Conservation (phyloP, 1,140 invertebrate genomes). For the Lepidurus packardi region DNA sequence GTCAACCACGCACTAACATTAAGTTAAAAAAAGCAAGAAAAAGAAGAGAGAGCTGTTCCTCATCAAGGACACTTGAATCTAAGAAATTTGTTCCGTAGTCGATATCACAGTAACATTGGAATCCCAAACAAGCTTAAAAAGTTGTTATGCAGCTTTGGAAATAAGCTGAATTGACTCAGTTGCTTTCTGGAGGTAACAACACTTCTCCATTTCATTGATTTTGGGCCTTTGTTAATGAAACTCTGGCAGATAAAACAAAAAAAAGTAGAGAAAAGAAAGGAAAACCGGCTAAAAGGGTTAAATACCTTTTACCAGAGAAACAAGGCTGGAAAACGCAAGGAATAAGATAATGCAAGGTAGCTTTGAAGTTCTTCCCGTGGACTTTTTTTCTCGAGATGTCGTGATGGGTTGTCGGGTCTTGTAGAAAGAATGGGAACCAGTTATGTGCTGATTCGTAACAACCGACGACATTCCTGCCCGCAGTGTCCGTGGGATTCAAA, state of each 20-base stretch:
- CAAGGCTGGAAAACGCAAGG: background rate
- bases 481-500: background rate
- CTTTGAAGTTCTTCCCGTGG: background rate
- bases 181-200: background rate
- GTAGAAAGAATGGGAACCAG: background rate
- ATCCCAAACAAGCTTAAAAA: background rate
- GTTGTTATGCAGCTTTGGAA: background rate
- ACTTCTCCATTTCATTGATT: background rate
- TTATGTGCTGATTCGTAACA: constrained; percentile 5
- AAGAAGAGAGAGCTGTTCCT: constrained; percentile 5
- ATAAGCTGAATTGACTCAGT: background rate
- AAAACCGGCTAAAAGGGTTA: background rate
- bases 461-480: background rate
- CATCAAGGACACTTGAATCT: background rate
- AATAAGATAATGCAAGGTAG: background rate
- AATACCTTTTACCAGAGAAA: background rate
- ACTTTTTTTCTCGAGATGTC: background rate
- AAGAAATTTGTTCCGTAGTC: too few relatives aligned
- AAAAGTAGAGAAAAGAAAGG: background rate
- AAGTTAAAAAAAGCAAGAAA: background rate
- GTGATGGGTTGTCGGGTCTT: background rate
- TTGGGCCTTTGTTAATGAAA: constrained; percentile 15
- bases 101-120: background rate
- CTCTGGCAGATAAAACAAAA: background rate
- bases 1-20: background rate